Conservation (phyloP, 92 coral and sea anemone genomes). For the Phymanthus crucifer region DNA sequence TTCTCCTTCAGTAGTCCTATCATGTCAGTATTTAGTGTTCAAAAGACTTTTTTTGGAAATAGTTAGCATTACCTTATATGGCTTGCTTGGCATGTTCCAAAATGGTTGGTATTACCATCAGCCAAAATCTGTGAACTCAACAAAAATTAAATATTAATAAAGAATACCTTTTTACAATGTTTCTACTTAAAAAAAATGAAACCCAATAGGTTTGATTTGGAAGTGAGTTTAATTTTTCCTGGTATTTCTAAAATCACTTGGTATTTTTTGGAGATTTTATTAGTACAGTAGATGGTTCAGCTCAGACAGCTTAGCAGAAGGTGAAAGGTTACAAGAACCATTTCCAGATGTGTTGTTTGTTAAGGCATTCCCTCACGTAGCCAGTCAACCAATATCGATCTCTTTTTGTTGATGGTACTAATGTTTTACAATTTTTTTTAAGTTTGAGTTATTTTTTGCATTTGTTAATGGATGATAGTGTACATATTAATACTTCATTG, state of each 20-base stretch:
- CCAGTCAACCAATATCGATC: background rate
- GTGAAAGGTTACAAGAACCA: conserved; percentile 31
- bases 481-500: background rate
- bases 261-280: background rate
- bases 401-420: too few species aligned
- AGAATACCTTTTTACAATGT: background rate
- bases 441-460: background rate
- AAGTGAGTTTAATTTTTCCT: background rate
- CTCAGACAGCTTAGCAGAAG: conserved; percentile 13
- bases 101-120: too few species aligned
- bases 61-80: too few species aligned
- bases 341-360: conserved; percentile 30
- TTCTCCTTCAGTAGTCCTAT: too few species aligned
- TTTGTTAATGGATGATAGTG: background rate
- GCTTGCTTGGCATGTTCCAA: too few species aligned
- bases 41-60: too few species aligned
- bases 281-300: background rate
- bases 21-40: too few species aligned
- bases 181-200: too few species aligned
- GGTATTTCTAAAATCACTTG: conserved; percentile 1
- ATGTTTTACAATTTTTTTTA: background rate
- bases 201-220: too few species aligned
- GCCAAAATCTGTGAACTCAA: too few species aligned
- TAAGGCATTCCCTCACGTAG: conserved; percentile 14
- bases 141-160: too few species aligned